Evolutionary conservation across 2,113 vertebrate genomes (phyloP).

Genomic region (Albula goreensis): DNA sequence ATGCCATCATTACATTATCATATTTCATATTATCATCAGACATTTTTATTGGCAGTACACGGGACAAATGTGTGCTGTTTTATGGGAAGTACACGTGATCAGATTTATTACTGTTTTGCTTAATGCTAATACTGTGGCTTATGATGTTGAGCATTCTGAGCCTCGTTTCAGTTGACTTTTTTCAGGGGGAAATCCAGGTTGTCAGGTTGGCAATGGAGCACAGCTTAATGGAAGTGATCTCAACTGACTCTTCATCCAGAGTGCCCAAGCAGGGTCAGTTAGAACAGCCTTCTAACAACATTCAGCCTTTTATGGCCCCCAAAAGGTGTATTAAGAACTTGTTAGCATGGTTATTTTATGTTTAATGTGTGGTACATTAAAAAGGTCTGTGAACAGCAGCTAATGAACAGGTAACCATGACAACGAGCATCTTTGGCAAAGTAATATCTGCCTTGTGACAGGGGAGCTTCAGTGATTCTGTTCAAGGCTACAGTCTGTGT

Average conservation of each 20-base stretch:
- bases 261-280: not conserved
- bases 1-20: too few species aligned
- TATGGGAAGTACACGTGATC: too few species aligned
- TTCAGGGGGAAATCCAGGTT: not conserved
- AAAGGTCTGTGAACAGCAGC: constrained; percentile 20
- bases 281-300: not conserved
- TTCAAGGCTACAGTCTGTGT: constrained; percentile 30
- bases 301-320: not conserved
- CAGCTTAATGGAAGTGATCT: not conserved
- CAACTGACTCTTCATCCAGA: not conserved
- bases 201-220: not conserved
- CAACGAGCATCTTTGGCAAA: constrained; percentile 39
- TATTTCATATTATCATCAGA: too few species aligned
- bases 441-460: constrained; percentile 33
- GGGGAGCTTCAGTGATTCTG: constrained; percentile 21
- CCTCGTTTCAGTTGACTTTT: not conserved
- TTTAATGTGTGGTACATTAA: constrained; percentile 29
- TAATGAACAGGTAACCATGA: constrained; percentile 53
- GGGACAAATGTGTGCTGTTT: too few species aligned
- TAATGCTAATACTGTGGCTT: not conserved
- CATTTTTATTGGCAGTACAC: too few species aligned
- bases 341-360: not conserved
- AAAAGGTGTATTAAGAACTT: not conserved
- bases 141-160: not conserved
- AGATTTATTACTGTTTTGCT: too few species aligned